phyloP scores from a whole-genome alignment of 2,113 vertebrate genomes.

The Microtus oregoni region DNA sequence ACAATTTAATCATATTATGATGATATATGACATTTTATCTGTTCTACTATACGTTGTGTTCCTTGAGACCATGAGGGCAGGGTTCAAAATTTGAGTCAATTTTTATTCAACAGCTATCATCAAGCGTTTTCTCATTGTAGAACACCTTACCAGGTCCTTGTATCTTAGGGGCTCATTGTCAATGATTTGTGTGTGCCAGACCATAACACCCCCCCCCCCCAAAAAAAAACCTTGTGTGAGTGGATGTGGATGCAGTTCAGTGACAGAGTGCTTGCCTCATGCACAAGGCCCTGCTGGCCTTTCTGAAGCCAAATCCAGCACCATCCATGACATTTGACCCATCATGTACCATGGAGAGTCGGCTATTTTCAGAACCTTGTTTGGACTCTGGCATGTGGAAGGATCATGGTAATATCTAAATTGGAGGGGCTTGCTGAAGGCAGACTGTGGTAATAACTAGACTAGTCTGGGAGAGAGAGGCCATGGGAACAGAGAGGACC shows the following conservation, averaged over 20 bases:
- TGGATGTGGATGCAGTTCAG: not conserved
- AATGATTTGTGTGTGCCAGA: not conserved
- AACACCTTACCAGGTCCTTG: constrained; percentile 7
- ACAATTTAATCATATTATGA: constrained; percentile 46
- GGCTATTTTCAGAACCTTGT: not conserved
- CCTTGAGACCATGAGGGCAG: constrained; percentile 58
- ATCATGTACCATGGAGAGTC: not conserved
- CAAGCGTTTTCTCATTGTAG: constrained; percentile 1
- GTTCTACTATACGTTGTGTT: constrained; percentile 4
- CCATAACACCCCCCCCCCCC: not conserved
- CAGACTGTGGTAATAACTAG: not conserved
- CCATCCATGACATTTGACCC: not conserved
- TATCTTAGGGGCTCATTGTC: not conserved
- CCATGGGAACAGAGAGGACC: not conserved
- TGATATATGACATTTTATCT: constrained; percentile 78
- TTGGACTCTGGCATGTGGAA: not conserved
- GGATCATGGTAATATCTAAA: not conserved
- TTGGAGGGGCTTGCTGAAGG: not conserved
- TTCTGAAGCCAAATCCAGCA: constrained; percentile 43
- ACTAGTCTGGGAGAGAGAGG: not conserved
- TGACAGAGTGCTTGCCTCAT: not conserved
- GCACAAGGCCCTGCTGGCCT: not conserved
- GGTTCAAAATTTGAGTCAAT: constrained; percentile 58
- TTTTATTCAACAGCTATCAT: constrained; percentile 57
- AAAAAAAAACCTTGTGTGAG: not conserved